phyloP scores from a whole-genome alignment of 2,113 vertebrate genomes.

The Ardeotis arabs region DNA sequence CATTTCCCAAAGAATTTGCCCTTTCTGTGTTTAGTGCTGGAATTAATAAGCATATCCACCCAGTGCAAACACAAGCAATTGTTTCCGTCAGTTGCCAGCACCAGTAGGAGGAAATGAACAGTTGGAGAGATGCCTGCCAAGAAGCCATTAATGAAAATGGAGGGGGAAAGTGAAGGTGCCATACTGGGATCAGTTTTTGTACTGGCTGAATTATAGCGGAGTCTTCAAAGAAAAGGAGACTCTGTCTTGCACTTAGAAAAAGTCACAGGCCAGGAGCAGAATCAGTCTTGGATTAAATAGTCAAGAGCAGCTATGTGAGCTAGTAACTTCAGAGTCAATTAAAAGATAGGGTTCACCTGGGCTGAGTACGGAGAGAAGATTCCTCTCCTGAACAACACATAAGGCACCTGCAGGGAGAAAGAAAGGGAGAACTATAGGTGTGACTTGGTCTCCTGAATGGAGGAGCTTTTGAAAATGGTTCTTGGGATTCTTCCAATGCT shows the following conservation, averaged over 20 bases:
- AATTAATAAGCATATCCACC: not conserved
- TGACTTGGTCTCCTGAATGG: not conserved
- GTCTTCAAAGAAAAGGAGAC: not conserved
- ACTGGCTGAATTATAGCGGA: not conserved
- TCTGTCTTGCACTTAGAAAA: not conserved
- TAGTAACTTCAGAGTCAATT: not conserved
- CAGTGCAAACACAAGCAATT: not conserved
- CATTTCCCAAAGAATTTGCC: not conserved
- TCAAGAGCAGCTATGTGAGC: not conserved
- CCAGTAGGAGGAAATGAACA: not conserved
- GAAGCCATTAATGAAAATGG: not conserved
- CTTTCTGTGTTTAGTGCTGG: conserved; percentile 1
- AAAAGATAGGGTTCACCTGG: not conserved
- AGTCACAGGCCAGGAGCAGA: not conserved
- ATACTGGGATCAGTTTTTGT: not conserved
- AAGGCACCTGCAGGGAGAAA: not conserved
- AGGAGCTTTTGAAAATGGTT: not conserved
- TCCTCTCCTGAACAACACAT: not conserved
- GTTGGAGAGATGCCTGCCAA: not conserved
- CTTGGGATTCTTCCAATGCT: not conserved
- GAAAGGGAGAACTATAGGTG: not conserved
- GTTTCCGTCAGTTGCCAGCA: not conserved
- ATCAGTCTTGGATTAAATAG: not conserved
- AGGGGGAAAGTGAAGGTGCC: not conserved
- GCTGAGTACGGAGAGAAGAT: not conserved